These are phyloP conservation scores for Anoura caudifer DNA, from an alignment of 2,113 vertebrate genomes.

Conservation along the genomic window DNA sequence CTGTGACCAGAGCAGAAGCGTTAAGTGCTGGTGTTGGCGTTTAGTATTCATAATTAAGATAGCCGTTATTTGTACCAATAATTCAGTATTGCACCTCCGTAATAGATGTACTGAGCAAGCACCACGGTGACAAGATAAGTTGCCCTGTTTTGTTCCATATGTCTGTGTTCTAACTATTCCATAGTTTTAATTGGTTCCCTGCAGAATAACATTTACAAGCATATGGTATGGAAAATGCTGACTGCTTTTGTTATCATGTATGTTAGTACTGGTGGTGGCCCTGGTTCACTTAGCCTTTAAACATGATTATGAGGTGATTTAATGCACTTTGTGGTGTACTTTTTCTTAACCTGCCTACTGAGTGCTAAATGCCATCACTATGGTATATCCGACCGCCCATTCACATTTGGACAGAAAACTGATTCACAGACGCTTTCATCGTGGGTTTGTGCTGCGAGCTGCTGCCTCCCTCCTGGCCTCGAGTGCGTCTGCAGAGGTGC, in stretches of 20 bases:
- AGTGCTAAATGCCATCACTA: conserved; percentile 54
- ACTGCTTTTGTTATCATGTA: conserved; percentile 84
- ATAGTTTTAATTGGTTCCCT: conserved; percentile 93
- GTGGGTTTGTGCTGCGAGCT: neutral
- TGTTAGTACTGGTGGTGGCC: conserved; percentile 78
- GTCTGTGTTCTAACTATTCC: conserved; percentile 89
- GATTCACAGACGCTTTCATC: conserved; percentile 8
- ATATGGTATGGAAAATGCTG: conserved; percentile 88
- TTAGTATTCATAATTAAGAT: conserved; percentile 79
- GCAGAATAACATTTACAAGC: conserved; percentile 87
- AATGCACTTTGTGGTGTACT: conserved; percentile 63
- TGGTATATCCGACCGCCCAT: neutral
- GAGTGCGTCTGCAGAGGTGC: neutral
- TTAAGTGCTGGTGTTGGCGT: conserved; percentile 59
- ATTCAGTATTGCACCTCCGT: conserved; percentile 75
- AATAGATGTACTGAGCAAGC: conserved; percentile 85
- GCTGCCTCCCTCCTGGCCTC: neutral
- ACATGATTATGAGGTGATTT: conserved; percentile 79
- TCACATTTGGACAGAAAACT: conserved; percentile 10
- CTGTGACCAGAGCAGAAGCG: conserved; percentile 28
- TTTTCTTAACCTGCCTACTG: conserved; percentile 62
- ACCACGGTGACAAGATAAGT: conserved; percentile 86
- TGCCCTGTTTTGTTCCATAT: conserved; percentile 86
- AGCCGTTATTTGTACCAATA: conserved; percentile 79
- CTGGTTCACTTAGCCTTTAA: conserved; percentile 74